Evolutionary conservation across 2,797 vertebrate species (phyloP).

Genomic region (Chloroceryle amazona): DNA sequence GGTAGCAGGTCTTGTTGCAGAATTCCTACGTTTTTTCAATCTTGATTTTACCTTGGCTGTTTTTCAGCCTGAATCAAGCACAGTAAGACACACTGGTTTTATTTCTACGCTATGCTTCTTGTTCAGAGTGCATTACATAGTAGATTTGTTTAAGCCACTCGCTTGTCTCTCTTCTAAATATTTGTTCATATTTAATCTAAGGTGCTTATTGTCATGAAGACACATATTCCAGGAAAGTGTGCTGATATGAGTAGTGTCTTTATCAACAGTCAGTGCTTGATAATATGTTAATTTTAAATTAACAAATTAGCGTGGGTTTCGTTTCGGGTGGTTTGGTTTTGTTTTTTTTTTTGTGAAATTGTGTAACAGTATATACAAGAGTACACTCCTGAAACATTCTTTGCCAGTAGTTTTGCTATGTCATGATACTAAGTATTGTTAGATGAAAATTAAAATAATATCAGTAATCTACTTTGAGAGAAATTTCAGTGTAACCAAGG

Average conservation of each 20-base stretch:
- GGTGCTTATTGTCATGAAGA: not conserved
- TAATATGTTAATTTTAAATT: not conserved
- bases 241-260: not conserved
- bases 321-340: too few relatives aligned
- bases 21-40: conserved; percentile 94
- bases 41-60: conserved; percentile 95
- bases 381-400: not conserved
- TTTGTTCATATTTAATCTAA: not conserved
- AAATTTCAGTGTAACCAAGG: not conserved
- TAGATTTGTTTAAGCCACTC: not conserved
- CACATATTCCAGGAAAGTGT: not conserved
- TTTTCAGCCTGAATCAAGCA: conserved; percentile 94
- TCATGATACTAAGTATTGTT: not conserved
- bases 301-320: not conserved
- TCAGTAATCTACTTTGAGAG: not conserved
- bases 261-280: not conserved
- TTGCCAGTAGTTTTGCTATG: not conserved
- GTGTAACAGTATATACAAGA: not conserved
- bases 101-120: not conserved
- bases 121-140: not conserved
- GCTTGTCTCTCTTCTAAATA: not conserved
- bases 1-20: conserved; percentile 90
- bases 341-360: not conserved
- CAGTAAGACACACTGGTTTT: conserved; percentile 80
- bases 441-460: not conserved